Base-by-base conservation (phyloP, 2,888 invertebrate genomes). In the Biston betularia region DNA sequence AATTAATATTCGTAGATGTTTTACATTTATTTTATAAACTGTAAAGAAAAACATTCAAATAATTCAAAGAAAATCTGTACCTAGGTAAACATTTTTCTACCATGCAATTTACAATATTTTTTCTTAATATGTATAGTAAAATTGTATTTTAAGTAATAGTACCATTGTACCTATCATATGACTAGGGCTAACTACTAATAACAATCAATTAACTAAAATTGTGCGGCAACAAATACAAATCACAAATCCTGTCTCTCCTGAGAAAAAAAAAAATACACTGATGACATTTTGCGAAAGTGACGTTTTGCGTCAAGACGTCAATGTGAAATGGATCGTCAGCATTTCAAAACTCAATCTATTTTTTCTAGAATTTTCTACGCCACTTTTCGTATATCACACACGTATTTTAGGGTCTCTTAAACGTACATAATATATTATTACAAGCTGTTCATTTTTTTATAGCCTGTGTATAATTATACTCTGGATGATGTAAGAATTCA, bases 111-210 rank as follows among this genome's bases (percentile, higher is more conserved):
- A 34, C 33, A 49, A 49, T 33, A 49, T 49, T 33, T 33, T 33
- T 24, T 24, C 24, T 14, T 9, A 38, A 9, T 15, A 40, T 3
- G 11, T 34, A 56, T 55, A 34, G 14, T 45, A 56, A 14, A 45
- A 15, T 54, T 35, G 15, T 46, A 42, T 14, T 56, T 35, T 33
- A 54, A 40, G 14, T 40, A 45, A 46, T 45, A 71, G 35, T 63
- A 56, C 49, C 61, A 14, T 59, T 62, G 65, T 68, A 64, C 50
- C 56, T 55, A 59, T 45, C 6, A 38, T 55, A 48, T 70, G 70
- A 69, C 72, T 72, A 69, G 72, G 63, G 42, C 62, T 64, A 69
- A 56, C 55, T 59, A 53, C 55, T 59, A 58, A 55, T 52, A 45
- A 24, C 24, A 24, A 24, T 24, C 3, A 24, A 8, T 42, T 65